These are phyloP conservation scores for Drosophila kohkoa DNA, from an alignment of 1,140 invertebrate genomes.

Conservation along the genomic window DNA sequence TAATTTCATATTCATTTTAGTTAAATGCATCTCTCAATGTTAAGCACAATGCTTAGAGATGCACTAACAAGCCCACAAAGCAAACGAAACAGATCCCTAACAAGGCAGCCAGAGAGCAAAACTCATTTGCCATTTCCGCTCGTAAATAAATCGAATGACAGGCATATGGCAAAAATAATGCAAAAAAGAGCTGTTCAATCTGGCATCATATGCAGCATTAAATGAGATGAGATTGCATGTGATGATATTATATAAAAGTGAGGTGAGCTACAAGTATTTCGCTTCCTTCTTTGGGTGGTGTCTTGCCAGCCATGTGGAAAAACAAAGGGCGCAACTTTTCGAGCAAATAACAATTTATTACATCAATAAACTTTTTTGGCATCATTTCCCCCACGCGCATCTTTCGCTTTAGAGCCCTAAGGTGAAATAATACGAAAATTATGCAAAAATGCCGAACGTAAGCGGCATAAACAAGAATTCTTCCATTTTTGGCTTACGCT, in stretches of 20 bases:
- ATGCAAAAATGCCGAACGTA: constrained; percentile 49
- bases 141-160: constrained; percentile 33
- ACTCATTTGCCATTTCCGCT: constrained; percentile 41
- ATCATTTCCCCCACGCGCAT: not conserved
- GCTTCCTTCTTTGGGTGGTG: constrained; percentile 23
- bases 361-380: constrained; percentile 66
- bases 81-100: not conserved
- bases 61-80: constrained; percentile 36
- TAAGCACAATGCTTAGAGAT: constrained; percentile 28
- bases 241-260: not conserved
- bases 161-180: constrained; percentile 32
- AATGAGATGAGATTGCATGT: constrained; percentile 2
- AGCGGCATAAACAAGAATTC: constrained; percentile 59
- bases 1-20: constrained; percentile 73
- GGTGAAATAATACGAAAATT: constrained; percentile 76
- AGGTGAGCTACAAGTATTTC: constrained; percentile 6
- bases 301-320: constrained; percentile 58
- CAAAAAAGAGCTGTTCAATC: constrained; percentile 45
- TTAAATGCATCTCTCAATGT: constrained; percentile 58
- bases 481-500: constrained; percentile 18
- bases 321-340: constrained; percentile 63
- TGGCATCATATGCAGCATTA: constrained; percentile 46
- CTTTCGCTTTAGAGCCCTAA: constrained; percentile 45
- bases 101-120: constrained; percentile 14
- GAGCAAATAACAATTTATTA: constrained; percentile 75